Percentiles rank a stretch among this genome's conserved stretches.
phyloP scores from a whole-genome alignment of 2,888 invertebrate species.

The Globia sparganii region DNA sequence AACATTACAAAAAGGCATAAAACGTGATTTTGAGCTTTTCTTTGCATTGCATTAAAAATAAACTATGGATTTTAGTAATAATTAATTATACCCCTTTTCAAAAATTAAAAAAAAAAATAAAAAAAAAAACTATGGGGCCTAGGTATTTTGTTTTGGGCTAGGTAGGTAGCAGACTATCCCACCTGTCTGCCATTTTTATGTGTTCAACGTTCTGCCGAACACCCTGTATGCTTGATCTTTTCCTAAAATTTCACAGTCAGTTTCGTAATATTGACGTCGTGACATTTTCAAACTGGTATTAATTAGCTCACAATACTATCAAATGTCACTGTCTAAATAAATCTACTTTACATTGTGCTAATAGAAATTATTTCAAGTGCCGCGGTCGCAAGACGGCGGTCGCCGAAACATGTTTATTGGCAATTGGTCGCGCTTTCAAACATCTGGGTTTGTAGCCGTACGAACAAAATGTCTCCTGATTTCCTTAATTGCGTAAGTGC shows the following conservation, averaged over 20 bases:
- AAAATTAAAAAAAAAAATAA: no score
- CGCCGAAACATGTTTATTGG: conserved; percentile 53
- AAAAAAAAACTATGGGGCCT: no score
- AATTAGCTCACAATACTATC: conserved; percentile 16
- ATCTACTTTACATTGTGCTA: conserved; percentile 6
- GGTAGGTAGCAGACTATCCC: no score
- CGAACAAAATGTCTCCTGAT: conserved; percentile 54
- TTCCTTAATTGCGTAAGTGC: conserved; percentile 58
- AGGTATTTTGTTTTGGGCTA: no score
- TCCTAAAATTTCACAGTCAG: not conserved
- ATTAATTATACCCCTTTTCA: no score
- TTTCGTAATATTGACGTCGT: not conserved
- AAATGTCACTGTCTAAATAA: conserved; percentile 17
- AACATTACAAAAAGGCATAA: no score
- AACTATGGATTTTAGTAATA: no score
- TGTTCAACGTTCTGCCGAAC: no score
- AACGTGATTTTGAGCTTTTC: no score
- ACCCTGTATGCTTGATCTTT: no score
- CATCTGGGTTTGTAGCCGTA: conserved; percentile 46
- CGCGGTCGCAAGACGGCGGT: conserved; percentile 5
- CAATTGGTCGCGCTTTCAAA: conserved; percentile 62
- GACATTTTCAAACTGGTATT: conserved; percentile 9
- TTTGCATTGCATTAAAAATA: no score
- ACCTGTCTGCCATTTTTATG: no score
- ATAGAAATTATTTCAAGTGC: conserved; percentile 29